Conservation (phyloP, 2,797 vertebrate genomes). For the Harpia harpyja region DNA sequence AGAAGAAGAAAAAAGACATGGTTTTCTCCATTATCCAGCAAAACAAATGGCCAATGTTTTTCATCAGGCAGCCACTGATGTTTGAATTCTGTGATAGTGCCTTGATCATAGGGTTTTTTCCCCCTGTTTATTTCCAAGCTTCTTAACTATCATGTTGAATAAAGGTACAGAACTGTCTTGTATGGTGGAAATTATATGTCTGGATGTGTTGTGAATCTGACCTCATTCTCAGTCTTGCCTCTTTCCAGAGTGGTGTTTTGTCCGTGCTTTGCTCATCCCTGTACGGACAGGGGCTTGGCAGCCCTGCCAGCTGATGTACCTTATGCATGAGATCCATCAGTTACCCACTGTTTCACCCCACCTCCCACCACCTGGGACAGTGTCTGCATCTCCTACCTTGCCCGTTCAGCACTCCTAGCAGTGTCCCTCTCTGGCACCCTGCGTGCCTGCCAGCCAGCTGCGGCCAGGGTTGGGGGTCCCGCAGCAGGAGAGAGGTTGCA, state of each 20-base stretch:
- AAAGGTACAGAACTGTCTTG: not conserved
- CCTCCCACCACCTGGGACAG: not conserved
- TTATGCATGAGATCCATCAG: not conserved
- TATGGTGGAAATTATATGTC: not conserved
- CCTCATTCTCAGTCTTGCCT: not conserved
- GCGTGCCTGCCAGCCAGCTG: not conserved
- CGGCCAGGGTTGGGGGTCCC: not conserved
- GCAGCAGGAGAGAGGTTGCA: not conserved
- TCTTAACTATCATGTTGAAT: not conserved
- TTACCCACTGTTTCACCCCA: not conserved
- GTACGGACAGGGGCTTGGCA: not conserved
- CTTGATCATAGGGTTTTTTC: fast-evolving
- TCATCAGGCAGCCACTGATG: not conserved
- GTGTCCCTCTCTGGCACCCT: not conserved
- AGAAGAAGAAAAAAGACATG: not conserved
- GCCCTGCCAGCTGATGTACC: not conserved
- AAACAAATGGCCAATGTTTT: not conserved
- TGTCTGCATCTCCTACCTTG: not conserved
- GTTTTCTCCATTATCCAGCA: not conserved
- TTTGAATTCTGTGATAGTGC: not conserved
- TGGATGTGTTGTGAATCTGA: not conserved
- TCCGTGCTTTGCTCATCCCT: not conserved
- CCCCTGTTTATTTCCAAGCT: not conserved
- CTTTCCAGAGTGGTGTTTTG: not conserved
- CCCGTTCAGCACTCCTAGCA: not conserved